These are phyloP conservation scores for Augochlorella aurata DNA, from an alignment of 2,888 invertebrate genomes.

Conservation along the genomic window DNA sequence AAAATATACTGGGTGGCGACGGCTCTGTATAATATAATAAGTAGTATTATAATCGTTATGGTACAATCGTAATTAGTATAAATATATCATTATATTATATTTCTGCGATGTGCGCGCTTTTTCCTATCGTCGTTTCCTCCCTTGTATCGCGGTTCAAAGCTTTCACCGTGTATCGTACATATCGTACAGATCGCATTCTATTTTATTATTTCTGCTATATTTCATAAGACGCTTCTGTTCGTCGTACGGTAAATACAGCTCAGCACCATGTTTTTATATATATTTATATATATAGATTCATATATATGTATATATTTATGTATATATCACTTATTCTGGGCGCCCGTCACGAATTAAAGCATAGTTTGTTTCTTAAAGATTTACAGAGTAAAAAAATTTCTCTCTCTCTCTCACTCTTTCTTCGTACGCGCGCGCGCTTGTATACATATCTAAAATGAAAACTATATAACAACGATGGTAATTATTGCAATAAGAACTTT, in stretches of 20 bases:
- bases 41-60: constrained; percentile 81
- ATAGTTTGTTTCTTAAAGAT: neutral
- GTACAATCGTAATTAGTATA: constrained; percentile 80
- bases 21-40: constrained; percentile 82
- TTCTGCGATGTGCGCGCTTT: constrained; percentile 70
- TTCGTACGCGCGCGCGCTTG: neutral
- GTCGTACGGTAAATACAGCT: constrained; percentile 65
- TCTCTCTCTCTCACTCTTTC: neutral
- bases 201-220: constrained; percentile 36
- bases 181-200: constrained; percentile 41
- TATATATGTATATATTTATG: neutral
- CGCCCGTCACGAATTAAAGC: constrained; percentile 17
- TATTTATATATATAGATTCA: constrained; percentile 28
- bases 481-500: constrained; percentile 14
- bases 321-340: constrained; percentile 23
- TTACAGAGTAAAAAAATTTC: constrained; percentile 1
- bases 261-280: constrained; percentile 43
- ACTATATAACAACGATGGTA: constrained; percentile 37
- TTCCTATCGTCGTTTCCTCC: constrained; percentile 37
- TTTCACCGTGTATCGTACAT: constrained; percentile 41
- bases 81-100: constrained; percentile 81
- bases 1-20: constrained; percentile 82
- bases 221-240: constrained; percentile 45
- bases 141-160: constrained; percentile 20
- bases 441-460: constrained; percentile 20